Conservation (phyloP, 2,888 invertebrate genomes). For the Euclidia mi region DNA sequence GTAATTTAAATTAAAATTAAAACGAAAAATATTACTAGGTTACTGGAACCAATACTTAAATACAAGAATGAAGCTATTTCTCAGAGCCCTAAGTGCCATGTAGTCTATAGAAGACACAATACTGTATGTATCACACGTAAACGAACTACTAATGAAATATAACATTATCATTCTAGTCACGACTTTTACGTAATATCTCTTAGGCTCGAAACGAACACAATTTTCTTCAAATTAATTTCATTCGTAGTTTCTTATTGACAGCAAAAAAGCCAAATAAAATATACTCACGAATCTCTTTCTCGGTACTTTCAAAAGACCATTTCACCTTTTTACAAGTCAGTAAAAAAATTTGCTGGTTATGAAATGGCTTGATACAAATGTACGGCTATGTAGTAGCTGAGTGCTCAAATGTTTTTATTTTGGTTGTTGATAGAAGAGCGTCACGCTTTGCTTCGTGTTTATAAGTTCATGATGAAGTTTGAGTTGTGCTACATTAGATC, state of each 20-base stretch:
- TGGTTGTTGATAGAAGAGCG: not conserved
- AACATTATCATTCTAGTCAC: not conserved
- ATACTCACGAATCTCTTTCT: conserved; percentile 2
- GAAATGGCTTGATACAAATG: not conserved
- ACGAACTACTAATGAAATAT: not conserved
- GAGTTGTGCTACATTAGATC: too few species aligned
- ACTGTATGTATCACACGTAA: too few species aligned
- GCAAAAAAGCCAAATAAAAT: conserved; percentile 7
- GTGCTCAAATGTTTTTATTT: not conserved
- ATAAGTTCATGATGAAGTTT: not conserved
- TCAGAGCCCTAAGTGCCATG: too few species aligned
- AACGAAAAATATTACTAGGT: too few species aligned
- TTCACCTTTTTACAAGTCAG: not conserved
- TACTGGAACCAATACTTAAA: too few species aligned
- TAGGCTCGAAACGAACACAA: not conserved
- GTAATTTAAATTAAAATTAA: too few species aligned
- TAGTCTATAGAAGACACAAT: too few species aligned
- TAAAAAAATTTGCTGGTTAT: not conserved
- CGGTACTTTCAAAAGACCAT: not conserved
- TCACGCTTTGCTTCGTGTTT: not conserved
- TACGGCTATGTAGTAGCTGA: not conserved
- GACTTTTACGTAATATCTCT: not conserved
- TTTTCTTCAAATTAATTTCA: conserved; percentile 3
- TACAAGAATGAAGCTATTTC: too few species aligned
- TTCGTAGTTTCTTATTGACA: not conserved